These are phyloP conservation scores for Pegea sp. DNA, from an alignment of 23 tunicate genomes.

Conservation along the genomic window DNA sequence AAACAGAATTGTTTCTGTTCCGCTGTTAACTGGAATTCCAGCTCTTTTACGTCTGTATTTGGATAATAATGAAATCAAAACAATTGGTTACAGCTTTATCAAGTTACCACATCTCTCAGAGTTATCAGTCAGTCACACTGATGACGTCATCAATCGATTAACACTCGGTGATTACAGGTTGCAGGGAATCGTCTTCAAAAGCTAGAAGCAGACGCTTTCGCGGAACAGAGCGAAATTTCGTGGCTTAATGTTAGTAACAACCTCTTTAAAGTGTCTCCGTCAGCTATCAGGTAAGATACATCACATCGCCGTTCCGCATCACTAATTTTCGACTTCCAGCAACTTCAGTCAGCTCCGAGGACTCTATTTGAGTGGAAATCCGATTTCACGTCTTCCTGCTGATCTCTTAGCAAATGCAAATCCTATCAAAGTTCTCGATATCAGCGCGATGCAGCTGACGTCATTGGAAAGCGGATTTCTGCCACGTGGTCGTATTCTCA, in stretches of 20 bases:
- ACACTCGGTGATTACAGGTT: no score
- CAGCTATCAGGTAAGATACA: no score
- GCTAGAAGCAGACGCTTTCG: no score
- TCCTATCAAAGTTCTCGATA: neutral
- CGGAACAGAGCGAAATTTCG: no score
- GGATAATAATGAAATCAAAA: conserved; percentile 27
- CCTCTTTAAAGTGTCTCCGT: no score
- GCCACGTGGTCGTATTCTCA: no score
- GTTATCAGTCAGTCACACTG: no score
- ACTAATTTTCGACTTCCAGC: neutral
- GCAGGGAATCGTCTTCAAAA: no score
- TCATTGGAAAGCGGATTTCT: neutral
- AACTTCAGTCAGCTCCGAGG: neutral
- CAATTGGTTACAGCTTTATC: neutral
- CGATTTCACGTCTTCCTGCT: neutral
- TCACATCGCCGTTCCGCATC: no score
- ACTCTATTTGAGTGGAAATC: neutral
- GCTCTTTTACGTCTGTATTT: conserved; percentile 7
- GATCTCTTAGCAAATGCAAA: neutral
- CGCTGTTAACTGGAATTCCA: neutral
- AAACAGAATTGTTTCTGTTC: neutral
- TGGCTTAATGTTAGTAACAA: no score
- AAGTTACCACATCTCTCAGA: neutral
- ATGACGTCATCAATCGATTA: no score
- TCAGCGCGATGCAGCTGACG: neutral